Base-by-base conservation (phyloP, 2,113 vertebrate species). In the Hymenochirus boettgeri region DNA sequence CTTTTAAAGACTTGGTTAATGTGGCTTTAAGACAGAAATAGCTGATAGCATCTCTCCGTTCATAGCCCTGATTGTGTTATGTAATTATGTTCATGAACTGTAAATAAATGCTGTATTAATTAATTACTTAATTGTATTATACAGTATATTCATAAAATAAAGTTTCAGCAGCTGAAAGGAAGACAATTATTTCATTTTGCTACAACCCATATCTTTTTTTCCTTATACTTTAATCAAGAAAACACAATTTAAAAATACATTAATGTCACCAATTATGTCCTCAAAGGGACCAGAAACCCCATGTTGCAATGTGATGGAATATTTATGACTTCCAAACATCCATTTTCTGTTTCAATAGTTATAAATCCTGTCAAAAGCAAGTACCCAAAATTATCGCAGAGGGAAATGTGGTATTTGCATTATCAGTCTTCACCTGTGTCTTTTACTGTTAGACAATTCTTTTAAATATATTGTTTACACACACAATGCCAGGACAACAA, bases 341-440 rank as follows among this genome's bases (percentile, higher is more conserved):
- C 92, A 93, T 95, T 94, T 91, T 90, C 91, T 85, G 87, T 93
- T 91, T 87, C 87, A 91, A 92, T 91, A 86, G 90, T 95, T 93
- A 93, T 96, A 95, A 94, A 97, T 97, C 92, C 94, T 94, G 91
- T 90, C 92, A 92, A 95, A 94, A 91, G 91, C 90, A 92, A 93
- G 92, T 91, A 88, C 90, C 92, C 89, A 90, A 94, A 94, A 97
- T 95, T 92, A 94, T 94, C 92, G 92, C 90, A 90, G 89, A 94
- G 91, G 89, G 93, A 95, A 97, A 97, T 91, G 91, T 81, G 75
- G 85, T 88, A 89, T 87, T 88, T n/a, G 86, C 89, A 85, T 85
- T 89, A 92, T 93, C 88, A 90, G 91, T 92, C 91, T 91, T 72
- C n/a, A n/a, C n/a, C n/a, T n/a, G n/a, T 74, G 77, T 72, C 76